These are phyloP conservation scores for Myanophis thanlyinensis DNA, from an alignment of 2,113 vertebrate species.

Conservation along the genomic window DNA sequence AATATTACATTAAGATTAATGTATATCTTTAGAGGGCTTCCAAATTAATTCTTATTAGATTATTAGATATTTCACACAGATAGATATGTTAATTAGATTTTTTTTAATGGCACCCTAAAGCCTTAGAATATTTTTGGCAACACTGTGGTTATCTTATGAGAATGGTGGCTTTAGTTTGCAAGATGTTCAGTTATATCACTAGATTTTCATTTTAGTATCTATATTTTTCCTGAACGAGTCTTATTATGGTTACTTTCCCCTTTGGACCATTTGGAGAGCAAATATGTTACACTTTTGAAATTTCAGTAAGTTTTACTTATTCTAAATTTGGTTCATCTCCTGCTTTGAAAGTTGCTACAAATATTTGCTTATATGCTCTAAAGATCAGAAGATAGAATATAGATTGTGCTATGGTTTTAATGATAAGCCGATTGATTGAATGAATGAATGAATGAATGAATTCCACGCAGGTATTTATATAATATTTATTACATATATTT, in stretches of 20 bases:
- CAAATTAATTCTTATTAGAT: not conserved
- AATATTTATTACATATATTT: not conserved
- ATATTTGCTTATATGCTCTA: not conserved
- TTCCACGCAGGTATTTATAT: not conserved
- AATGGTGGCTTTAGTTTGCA: not conserved
- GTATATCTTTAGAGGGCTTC: not conserved
- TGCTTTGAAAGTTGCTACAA: not conserved
- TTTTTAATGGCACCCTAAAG: not conserved
- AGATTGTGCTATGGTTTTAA: not conserved
- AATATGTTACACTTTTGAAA: not conserved
- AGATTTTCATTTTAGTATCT: not conserved
- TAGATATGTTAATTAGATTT: not conserved
- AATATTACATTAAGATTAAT: not conserved
- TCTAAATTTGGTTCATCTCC: not conserved
- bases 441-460: not conserved
- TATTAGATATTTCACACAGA: not conserved
- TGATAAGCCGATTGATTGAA: not conserved
- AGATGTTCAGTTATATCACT: not conserved
- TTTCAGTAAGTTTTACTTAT: not conserved
- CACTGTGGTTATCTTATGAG: not conserved
- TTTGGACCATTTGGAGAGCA: not conserved
- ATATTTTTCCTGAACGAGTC: not conserved
- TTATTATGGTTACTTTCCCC: not conserved
- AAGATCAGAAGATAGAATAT: not conserved
- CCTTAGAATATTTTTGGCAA: not conserved